Evolutionary conservation across 2,888 invertebrate genomes (phyloP).

Genomic region (Dioctria linearis): DNA sequence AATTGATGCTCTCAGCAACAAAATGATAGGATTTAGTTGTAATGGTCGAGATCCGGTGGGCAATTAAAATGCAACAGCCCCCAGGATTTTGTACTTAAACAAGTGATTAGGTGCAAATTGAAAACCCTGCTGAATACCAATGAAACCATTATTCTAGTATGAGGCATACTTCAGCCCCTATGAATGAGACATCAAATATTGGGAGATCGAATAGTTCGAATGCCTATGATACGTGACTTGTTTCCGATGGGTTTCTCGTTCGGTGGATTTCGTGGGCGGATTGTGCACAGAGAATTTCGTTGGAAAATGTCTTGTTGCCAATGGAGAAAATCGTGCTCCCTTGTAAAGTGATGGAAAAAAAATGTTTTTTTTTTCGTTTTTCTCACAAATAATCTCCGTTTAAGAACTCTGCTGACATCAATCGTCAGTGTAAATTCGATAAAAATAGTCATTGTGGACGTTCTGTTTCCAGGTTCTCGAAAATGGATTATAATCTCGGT

Average conservation of each 20-base stretch:
- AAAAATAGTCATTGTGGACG: background rate
- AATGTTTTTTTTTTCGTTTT: background rate
- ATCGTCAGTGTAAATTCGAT: conserved; percentile 37
- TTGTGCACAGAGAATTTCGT: conserved; percentile 4
- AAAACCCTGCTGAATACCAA: conserved; percentile 50
- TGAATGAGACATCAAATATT: conserved; percentile 51
- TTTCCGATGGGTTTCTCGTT: conserved; percentile 2
- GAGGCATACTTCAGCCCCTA: conserved; percentile 25
- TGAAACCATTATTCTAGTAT: conserved; percentile 44
- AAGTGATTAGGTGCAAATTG: conserved; percentile 53
- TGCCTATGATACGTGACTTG: conserved; percentile 50
- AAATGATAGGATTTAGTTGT: conserved; percentile 30
- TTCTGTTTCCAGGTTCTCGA: too few species aligned
- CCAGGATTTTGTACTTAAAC: conserved; percentile 46
- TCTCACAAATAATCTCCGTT: conserved; percentile 31
- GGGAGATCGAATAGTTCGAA: conserved; percentile 52
- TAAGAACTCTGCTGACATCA: conserved; percentile 19
- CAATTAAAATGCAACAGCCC: conserved; percentile 50
- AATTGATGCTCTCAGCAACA: background rate
- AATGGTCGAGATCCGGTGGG: conserved; percentile 11
- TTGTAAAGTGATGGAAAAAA: conserved; percentile 25
- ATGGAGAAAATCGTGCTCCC: conserved; percentile 2
- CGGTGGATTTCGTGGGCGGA: conserved; percentile 31
- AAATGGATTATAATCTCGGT: too few species aligned
- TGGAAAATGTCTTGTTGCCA: background rate